Conservation (phyloP, 1,140 invertebrate genomes). For the Dendrolimus punctatus region DNA sequence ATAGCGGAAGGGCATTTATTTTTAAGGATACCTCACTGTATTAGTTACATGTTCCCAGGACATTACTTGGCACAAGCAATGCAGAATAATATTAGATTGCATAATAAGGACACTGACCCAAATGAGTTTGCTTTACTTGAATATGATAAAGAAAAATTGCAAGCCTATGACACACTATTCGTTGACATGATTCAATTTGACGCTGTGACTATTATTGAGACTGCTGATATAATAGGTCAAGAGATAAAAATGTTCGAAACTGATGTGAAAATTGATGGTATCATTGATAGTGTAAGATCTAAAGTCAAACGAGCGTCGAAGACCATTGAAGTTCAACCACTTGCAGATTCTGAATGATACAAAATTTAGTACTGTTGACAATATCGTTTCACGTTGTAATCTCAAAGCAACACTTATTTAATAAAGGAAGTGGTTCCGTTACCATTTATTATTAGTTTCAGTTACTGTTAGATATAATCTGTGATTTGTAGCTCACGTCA, state of each 20-base stretch:
- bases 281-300: background rate
- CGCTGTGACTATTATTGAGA: background rate
- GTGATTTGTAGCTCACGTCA: no score
- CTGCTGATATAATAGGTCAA: background rate
- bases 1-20: slow-evolving; percentile 13
- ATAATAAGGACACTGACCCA: background rate
- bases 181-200: no score
- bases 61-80: slow-evolving; percentile 1
- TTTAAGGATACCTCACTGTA: slow-evolving; percentile 22
- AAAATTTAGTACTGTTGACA: background rate
- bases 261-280: slow-evolving; percentile 1
- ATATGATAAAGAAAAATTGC: no score
- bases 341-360: slow-evolving; percentile 15
- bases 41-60: slow-evolving; percentile 17
- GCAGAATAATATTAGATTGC: background rate
- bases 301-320: background rate
- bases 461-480: no score
- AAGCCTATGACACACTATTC: no score
- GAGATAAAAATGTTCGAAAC: background rate
- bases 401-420: no score
- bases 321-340: slow-evolving; percentile 5
- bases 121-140: no score
- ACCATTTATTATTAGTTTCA: no score
- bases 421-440: no score
- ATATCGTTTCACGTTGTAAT: no score